Evolutionary conservation across 2,113 vertebrate genomes (phyloP).

Genomic region (Marmota monax): DNA sequence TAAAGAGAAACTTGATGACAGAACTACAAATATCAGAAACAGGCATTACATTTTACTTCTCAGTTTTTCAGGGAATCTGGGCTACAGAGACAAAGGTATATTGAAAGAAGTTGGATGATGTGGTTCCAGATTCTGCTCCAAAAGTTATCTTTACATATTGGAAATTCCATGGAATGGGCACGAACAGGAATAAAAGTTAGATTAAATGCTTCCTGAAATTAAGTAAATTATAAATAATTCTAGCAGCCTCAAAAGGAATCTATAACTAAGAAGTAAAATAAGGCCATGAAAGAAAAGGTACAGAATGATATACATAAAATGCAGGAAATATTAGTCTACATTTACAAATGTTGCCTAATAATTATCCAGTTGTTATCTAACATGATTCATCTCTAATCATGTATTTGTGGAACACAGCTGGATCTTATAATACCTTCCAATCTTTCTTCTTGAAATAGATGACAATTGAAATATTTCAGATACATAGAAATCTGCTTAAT

Average conservation of each 20-base stretch:
- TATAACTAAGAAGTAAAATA: background rate
- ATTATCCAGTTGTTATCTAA: background rate
- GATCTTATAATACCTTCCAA: background rate
- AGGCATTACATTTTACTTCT: background rate
- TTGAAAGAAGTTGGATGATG: background rate
- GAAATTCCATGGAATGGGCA: background rate
- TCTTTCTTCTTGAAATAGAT: background rate
- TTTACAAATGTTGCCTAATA: background rate
- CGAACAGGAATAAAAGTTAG: background rate
- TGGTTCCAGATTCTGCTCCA: background rate
- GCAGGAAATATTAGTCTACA: background rate
- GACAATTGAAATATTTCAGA: background rate
- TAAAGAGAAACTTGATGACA: background rate
- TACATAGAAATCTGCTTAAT: background rate
- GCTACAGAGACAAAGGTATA: background rate
- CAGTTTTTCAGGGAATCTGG: background rate
- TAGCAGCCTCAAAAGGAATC: background rate
- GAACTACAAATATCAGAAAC: background rate
- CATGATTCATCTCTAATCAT: background rate
- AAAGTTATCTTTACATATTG: background rate
- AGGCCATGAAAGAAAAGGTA: background rate
- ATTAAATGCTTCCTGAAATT: conserved; percentile 27
- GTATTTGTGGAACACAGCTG: background rate
- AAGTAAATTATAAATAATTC: background rate
- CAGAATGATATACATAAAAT: background rate